Base-by-base conservation (phyloP, 2,797 vertebrate genomes). In the Australoheros facetus region DNA sequence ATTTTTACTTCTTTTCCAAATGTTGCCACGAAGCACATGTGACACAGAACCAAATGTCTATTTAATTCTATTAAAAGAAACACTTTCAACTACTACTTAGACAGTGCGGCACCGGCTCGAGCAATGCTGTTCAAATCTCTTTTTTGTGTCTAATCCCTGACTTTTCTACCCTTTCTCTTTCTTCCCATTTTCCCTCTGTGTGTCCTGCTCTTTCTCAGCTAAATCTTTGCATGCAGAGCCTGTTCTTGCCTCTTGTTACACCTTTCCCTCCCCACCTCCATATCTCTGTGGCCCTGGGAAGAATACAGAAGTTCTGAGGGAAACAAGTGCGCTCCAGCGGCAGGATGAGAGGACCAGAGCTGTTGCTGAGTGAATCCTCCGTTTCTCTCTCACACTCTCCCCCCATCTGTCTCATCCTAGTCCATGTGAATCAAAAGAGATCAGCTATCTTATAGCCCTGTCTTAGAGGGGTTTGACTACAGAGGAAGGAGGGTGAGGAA, bases 381-480 rank as follows among this genome's bases (percentile, higher is more conserved):
- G 3, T 79, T 84, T 80, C 82, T 77, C 54, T 84, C 79, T 73
- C 74, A 70, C 80, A 28, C 42, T 59, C 17, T 75, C 55, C 64
- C 60, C 13, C 80, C 55, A 26, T 86, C 79, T 89, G 80, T 81
- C 85, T 89, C 87, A 83, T 90, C 84, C 84, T 71, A 84, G 90
- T 88, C 88, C 77, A 28, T 58, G 73, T 84, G 85, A 91, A 91
- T 94, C 91, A 91, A 89, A 92, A 85, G 78, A 89, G 90, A 93
- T 94, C 91, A 92, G 82, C 70, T 87, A 59, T 78, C 71, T 80
- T 71, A 80, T 83, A 91, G 90, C 86, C 81, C 81, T 78, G 91
- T 88, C 89, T 93, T 94, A 87, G 78, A 84, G 76, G 78, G 85
- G 86, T 86, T 94, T 83, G 86, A 93, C 88, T 90, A 87, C 87